Evolutionary conservation across 37 sponge, comb jelly and placozoan species (phyloP).

Genomic region (Amphimedon queenslandica): DNA sequence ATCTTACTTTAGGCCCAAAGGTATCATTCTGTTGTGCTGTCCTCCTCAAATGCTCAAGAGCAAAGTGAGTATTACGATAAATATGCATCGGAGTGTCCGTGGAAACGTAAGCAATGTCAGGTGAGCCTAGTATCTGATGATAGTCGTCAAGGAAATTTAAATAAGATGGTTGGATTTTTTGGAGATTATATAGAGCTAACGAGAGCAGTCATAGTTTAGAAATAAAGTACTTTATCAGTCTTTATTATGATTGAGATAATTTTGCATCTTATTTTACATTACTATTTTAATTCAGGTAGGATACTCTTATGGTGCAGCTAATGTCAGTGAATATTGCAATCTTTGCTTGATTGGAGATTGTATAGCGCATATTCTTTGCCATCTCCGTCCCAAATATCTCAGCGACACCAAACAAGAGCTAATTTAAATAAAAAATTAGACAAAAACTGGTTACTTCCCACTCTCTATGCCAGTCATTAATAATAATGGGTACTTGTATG

Average conservation of each 20-base stretch:
- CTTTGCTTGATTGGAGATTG: conserved; percentile 44
- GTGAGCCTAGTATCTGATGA: conserved; percentile 67
- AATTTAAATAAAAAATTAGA: no score
- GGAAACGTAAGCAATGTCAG: conserved; percentile 66
- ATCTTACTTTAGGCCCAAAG: conserved; percentile 69
- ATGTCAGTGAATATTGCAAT: conserved; percentile 93
- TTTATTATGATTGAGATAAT: no score
- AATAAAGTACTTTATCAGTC: no score
- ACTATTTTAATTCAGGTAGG: background rate
- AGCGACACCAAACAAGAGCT: conserved; percentile 75
- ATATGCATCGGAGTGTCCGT: conserved; percentile 87
- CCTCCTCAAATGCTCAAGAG: conserved; percentile 77
- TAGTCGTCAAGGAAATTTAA: no score
- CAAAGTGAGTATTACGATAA: conserved; percentile 85
- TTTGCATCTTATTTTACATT: background rate
- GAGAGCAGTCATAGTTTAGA: no score
- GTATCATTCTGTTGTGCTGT: conserved; percentile 46
- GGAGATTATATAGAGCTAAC: no score
- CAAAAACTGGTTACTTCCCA: no score
- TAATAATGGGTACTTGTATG: conserved; percentile 6
- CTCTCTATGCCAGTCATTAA: no score
- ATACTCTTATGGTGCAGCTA: conserved; percentile 61
- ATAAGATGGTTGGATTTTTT: no score
- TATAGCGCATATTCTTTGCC: conserved; percentile 60
- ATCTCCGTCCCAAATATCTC: conserved; percentile 97